These are phyloP conservation scores for Coturnix japonica DNA, from an alignment of 2,113 vertebrate species.

Conservation along the genomic window DNA sequence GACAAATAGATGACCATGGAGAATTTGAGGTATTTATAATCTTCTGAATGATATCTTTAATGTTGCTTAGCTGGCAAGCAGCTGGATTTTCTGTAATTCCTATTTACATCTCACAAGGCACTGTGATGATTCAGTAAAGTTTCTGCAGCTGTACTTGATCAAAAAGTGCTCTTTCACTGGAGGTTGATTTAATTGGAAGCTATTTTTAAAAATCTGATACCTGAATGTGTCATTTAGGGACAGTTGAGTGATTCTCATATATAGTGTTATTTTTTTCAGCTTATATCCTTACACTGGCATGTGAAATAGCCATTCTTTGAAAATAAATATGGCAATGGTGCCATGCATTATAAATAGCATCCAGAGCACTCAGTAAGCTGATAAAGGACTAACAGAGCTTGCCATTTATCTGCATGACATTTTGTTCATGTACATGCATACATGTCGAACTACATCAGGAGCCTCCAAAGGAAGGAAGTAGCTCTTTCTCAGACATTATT, in stretches of 20 bases:
- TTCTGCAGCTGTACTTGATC: neutral
- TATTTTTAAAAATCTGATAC: neutral
- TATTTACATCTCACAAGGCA: neutral
- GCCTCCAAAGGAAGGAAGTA: neutral
- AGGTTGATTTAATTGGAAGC: neutral
- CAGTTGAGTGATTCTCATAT: neutral
- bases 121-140: neutral
- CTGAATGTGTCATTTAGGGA: neutral
- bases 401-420: neutral
- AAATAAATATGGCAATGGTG: neutral
- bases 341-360: neutral
- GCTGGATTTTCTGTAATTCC: neutral
- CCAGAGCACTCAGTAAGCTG: neutral
- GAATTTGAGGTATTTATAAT: neutral
- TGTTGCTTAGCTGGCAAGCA: neutral
- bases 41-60: neutral
- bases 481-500: neutral
- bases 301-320: neutral
- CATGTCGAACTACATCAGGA: fast-evolving
- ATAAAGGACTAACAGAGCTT: neutral
- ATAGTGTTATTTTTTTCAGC: neutral
- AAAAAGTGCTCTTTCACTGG: neutral
- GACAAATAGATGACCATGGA: neutral
- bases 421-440: neutral
- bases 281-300: neutral